These are phyloP conservation scores for Ochropleura plecta DNA, from an alignment of 2,888 invertebrate genomes.

Conservation along the genomic window DNA sequence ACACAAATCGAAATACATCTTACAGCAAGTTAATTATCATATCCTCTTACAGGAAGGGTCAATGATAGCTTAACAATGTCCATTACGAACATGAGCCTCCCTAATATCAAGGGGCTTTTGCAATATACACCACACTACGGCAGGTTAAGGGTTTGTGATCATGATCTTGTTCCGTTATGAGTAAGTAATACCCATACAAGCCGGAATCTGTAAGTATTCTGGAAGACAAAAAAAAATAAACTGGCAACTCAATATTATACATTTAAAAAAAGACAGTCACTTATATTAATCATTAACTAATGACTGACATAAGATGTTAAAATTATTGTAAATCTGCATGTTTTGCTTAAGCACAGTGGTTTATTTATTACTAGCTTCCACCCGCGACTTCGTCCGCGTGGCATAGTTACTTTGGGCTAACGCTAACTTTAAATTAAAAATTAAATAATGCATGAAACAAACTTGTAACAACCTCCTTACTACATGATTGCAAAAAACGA, in stretches of 20 bases:
- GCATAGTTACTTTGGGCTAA: too few species aligned
- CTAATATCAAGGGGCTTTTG: slow-evolving; percentile 16
- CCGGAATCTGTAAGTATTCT: neutral
- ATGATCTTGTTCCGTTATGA: neutral
- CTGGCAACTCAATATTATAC: neutral
- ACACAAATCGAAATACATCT: slow-evolving; percentile 15
- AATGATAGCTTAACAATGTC: slow-evolving; percentile 30
- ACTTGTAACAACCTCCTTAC: too few species aligned
- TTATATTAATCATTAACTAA: too few species aligned
- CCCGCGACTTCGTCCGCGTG: too few species aligned
- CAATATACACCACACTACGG: slow-evolving; percentile 10
- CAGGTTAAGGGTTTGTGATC: neutral
- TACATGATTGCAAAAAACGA: too few species aligned
- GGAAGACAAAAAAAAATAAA: neutral
- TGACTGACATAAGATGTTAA: too few species aligned
- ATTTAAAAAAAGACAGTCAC: neutral
- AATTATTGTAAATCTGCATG: too few species aligned
- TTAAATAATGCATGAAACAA: too few species aligned
- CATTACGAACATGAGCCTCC: slow-evolving; percentile 35
- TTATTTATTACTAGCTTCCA: too few species aligned
- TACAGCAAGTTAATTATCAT: slow-evolving; percentile 28
- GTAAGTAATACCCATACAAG: neutral
- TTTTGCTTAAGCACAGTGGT: too few species aligned
- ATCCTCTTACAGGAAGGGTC: slow-evolving; percentile 36
- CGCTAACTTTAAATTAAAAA: too few species aligned